Evolutionary conservation across 2,797 vertebrate species (phyloP).

Genomic region (Anguilla anguilla): DNA sequence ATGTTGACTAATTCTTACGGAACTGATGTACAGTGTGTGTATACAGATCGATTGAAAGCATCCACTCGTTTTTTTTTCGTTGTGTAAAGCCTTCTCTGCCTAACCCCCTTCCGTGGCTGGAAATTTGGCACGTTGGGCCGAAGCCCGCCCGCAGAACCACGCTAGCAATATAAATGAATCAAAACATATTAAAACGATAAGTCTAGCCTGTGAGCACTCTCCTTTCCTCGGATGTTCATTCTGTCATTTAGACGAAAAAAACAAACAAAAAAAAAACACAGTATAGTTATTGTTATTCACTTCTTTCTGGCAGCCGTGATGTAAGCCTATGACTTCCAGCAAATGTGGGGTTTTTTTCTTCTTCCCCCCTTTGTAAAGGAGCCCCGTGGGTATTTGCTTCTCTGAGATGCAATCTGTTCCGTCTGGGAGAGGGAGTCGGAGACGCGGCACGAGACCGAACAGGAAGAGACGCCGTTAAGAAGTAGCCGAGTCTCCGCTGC

Average conservation of each 20-base stretch:
- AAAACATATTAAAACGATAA: not conserved
- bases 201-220: not conserved
- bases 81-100: not conserved
- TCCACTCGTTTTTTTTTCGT: not conserved
- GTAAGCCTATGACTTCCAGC: not conserved
- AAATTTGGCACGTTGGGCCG: not conserved
- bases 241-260: not conserved
- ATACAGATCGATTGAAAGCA: not conserved
- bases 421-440: not conserved
- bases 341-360: not conserved
- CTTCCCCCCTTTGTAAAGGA: not conserved
- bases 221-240: not conserved
- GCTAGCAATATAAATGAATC: not conserved
- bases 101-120: not conserved
- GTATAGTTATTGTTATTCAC: not conserved
- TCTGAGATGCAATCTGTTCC: conserved; percentile 12
- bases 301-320: not conserved
- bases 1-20: not conserved
- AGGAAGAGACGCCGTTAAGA: not conserved
- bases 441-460: not conserved
- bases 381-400: not conserved
- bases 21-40: not conserved
- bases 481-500: not conserved
- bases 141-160: not conserved
- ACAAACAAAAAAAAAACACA: not conserved